These are phyloP conservation scores for Sminthurinus aureus DNA, from an alignment of 2,888 invertebrate species.

Conservation along the genomic window DNA sequence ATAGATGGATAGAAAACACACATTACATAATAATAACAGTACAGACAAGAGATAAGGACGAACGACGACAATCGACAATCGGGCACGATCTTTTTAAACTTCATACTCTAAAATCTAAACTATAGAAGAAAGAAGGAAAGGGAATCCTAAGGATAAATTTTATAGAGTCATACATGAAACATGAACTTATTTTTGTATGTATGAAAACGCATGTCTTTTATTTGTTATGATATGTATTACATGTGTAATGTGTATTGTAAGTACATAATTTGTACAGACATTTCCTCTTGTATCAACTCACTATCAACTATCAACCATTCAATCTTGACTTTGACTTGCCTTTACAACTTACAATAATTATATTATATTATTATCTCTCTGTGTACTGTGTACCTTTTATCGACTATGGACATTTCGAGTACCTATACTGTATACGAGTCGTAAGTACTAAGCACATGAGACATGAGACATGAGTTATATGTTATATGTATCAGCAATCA, in stretches of 20 bases:
- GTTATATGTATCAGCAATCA: no score
- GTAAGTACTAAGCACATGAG: no score
- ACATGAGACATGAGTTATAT: neutral
- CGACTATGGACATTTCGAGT: no score
- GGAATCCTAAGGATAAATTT: no score
- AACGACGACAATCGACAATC: neutral
- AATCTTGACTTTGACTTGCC: slow-evolving; percentile 23
- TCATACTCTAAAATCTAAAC: no score
- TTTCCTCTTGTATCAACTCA: slow-evolving; percentile 8
- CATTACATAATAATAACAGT: neutral
- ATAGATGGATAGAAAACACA: neutral
- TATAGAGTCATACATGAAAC: no score
- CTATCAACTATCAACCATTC: slow-evolving; percentile 9
- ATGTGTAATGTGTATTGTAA: no score
- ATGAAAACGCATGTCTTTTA: neutral
- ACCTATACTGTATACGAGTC: no score
- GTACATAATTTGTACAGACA: no score
- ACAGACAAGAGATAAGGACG: neutral
- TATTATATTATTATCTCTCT: neutral
- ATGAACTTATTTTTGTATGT: neutral
- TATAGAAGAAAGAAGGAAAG: no score
- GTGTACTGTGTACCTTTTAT: no score
- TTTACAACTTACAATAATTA: slow-evolving; percentile 11
- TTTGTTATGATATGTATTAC: no score
- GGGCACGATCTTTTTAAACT: neutral